Conservation (phyloP, 2,888 invertebrate species). For the Tinea trinotella region DNA sequence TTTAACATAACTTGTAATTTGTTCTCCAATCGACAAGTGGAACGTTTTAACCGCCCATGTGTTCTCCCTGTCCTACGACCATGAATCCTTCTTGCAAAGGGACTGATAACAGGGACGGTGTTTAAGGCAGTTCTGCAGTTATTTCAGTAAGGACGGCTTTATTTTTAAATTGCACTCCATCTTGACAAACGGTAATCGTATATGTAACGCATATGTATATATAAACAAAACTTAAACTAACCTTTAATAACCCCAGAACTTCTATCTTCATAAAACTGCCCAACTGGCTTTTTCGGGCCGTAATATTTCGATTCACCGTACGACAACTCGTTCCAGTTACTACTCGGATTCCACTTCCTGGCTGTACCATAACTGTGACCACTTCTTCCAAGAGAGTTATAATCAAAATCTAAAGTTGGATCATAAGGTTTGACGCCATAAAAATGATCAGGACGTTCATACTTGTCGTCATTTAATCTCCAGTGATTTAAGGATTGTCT, state of each 20-base stretch:
- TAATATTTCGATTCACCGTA: conserved; percentile 35
- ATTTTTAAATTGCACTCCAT: too few species aligned
- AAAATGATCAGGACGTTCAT: conserved; percentile 37
- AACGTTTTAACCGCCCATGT: too few species aligned
- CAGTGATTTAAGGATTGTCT: conserved; percentile 65
- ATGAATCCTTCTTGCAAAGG: too few species aligned
- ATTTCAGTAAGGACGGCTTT: too few species aligned
- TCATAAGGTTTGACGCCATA: conserved; percentile 43
- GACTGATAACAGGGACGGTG: too few species aligned
- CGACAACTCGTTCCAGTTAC: conserved; percentile 34
- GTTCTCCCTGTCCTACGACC: too few species aligned
- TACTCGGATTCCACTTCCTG: conserved; percentile 49
- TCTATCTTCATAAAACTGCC: conserved; percentile 30
- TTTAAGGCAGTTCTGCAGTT: too few species aligned
- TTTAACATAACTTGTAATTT: too few species aligned
- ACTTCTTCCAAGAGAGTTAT: conserved; percentile 53
- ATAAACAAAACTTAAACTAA: too few species aligned
- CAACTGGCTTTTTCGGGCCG: conserved; percentile 29
- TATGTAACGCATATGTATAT: too few species aligned
- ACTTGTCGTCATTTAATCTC: conserved; percentile 53
- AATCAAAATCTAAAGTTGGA: conserved; percentile 42
- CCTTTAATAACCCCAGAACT: conserved; percentile 43
- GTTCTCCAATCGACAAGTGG: too few species aligned
- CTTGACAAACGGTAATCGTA: too few species aligned
- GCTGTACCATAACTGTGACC: conserved; percentile 43